These are phyloP conservation scores for Ceuthmochares aereus DNA, from an alignment of 2,113 vertebrate species.

Conservation along the genomic window DNA sequence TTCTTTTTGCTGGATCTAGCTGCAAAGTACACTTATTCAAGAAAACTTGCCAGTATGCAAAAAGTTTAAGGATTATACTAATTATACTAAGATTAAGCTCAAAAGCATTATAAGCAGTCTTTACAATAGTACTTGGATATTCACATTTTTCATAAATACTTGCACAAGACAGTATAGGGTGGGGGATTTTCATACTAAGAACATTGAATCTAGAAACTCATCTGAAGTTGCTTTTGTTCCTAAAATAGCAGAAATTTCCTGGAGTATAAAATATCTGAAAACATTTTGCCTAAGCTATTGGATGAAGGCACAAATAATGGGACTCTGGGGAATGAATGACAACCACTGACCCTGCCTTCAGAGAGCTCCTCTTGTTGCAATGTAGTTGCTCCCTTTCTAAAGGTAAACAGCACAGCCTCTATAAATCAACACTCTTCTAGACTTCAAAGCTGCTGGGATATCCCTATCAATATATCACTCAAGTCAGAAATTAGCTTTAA, in stretches of 20 bases:
- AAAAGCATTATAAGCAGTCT: not conserved
- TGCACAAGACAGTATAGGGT: not conserved
- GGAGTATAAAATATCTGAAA: not conserved
- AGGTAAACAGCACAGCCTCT: conserved; percentile 26
- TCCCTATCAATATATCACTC: conserved; percentile 15
- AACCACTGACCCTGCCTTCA: not conserved
- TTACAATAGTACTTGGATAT: not conserved
- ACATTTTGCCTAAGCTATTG: not conserved
- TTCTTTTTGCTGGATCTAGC: not conserved
- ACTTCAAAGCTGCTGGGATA: conserved; percentile 38
- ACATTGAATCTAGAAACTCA: not conserved
- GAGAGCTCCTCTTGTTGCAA: conserved; percentile 20
- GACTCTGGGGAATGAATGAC: not conserved
- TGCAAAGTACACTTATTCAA: not conserved
- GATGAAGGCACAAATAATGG: conserved; percentile 5
- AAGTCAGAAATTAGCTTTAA: conserved; percentile 46
- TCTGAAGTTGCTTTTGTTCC: not conserved
- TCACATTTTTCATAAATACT: not conserved
- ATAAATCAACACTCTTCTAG: conserved; percentile 29
- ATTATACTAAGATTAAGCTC: conserved; percentile 21
- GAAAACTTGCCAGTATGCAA: conserved; percentile 17
- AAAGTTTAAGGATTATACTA: not conserved
- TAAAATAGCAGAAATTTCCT: not conserved
- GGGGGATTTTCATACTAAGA: not conserved
- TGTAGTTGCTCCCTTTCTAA: not conserved